Percentiles rank a stretch among this genome's conserved stretches.
These are phyloP conservation scores for Caenorhabditis sulstoni DNA, from an alignment of 2,888 invertebrate genomes.

Conservation along the genomic window DNA sequence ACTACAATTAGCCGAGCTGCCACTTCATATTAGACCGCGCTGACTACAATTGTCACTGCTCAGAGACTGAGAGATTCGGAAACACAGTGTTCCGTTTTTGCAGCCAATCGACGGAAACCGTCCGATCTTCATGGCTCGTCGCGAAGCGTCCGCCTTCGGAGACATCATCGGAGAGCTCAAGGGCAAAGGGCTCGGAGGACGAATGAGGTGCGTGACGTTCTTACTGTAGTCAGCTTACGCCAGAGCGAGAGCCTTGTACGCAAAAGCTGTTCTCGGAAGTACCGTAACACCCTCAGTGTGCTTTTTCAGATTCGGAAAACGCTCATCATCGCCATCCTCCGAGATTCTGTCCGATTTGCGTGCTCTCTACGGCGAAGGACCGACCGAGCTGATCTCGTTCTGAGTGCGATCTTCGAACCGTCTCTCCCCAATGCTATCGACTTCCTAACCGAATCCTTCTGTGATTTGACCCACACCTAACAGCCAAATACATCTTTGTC, in stretches of 20 bases:
- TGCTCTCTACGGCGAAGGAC: conserved; percentile 39
- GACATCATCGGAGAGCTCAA: conserved; percentile 70
- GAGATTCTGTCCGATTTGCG: conserved; percentile 33
- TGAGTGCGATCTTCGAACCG: conserved; percentile 23
- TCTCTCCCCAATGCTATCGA: background rate
- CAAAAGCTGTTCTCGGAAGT: no score
- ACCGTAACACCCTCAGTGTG: no score
- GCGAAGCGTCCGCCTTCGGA: conserved; percentile 65
- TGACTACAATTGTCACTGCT: background rate
- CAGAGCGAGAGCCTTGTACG: no score
- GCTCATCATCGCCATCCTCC: conserved; percentile 42
- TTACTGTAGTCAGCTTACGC: no score
- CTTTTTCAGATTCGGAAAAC: conserved; percentile 63
- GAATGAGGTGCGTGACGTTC: no score
- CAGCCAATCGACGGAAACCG: conserved; percentile 49
- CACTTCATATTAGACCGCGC: conserved; percentile 17
- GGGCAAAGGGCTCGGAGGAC: conserved; percentile 69
- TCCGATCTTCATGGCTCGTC: conserved; percentile 70
- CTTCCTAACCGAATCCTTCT: conserved; percentile 15
- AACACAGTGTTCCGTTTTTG: background rate
- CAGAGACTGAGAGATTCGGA: background rate
- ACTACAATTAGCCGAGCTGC: conserved; percentile 2
- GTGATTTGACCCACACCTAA: conserved; percentile 31
- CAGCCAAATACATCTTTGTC: no score
- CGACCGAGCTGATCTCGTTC: conserved; percentile 28